Conservation (phyloP, 2,888 invertebrate species). For the Tineola bisselliella region DNA sequence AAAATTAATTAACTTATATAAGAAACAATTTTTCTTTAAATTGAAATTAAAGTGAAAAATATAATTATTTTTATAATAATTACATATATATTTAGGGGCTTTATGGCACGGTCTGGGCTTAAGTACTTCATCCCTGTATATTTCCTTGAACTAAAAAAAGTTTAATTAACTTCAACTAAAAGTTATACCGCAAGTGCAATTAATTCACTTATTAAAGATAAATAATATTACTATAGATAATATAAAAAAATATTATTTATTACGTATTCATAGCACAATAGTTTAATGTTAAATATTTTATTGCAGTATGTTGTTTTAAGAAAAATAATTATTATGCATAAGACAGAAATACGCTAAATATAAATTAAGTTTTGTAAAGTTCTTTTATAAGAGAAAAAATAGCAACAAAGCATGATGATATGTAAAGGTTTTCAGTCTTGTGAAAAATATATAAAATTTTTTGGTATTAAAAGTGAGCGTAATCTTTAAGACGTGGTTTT, state of each 20-base stretch:
- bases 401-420: constrained; percentile 28
- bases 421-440: constrained; percentile 48
- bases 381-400: background rate
- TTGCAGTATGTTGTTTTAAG: background rate
- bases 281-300: too few species aligned
- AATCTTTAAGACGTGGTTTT: background rate
- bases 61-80: constrained; percentile 13
- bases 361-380: background rate
- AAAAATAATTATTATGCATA: background rate
- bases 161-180: background rate
- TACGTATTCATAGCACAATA: too few species aligned
- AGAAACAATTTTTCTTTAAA: too few species aligned
- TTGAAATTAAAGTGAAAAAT: constrained; percentile 13
- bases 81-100: constrained; percentile 13
- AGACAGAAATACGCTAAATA: background rate
- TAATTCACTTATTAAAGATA: too few species aligned
- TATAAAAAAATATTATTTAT: too few species aligned
- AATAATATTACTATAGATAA: too few species aligned
- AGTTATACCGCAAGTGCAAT: background rate
- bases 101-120: background rate
- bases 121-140: background rate
- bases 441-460: constrained; percentile 30
- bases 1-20: too few species aligned
- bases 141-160: background rate
- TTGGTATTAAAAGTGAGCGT: constrained; percentile 18